These are phyloP conservation scores for Actinia equina DNA, from an alignment of 64 coral and sea anemone species.

Conservation along the genomic window DNA sequence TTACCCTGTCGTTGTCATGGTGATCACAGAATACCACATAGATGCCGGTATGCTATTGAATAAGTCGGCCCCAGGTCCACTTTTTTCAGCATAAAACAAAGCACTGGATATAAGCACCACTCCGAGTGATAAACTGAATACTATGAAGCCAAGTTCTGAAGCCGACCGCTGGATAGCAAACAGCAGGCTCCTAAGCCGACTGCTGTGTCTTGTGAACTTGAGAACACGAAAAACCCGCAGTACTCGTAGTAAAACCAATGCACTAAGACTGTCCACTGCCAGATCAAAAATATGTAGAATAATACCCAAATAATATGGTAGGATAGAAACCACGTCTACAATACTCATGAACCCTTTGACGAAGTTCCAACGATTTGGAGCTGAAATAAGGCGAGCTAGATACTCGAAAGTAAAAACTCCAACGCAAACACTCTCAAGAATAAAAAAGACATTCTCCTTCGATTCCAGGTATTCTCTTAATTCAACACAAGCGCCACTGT, in stretches of 20 bases:
- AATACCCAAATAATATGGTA: slow-evolving; percentile 71
- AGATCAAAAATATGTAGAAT: slow-evolving; percentile 38
- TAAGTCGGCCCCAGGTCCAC: slow-evolving; percentile 5
- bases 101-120: slow-evolving; percentile 83
- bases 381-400: slow-evolving; percentile 49
- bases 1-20: slow-evolving; percentile 96
- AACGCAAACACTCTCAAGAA: slow-evolving; percentile 68
- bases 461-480: slow-evolving; percentile 31
- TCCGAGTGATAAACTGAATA: slow-evolving; percentile 87
- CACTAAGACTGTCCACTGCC: slow-evolving; percentile 62
- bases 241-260: slow-evolving; percentile 73
- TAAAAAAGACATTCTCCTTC: slow-evolving; percentile 46
- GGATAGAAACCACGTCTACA: slow-evolving; percentile 73
- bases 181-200: slow-evolving; percentile 72
- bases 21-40: slow-evolving; percentile 92
- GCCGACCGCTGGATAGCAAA: slow-evolving; percentile 88
- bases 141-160: slow-evolving; percentile 85
- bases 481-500: slow-evolving; percentile 34
- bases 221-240: slow-evolving; percentile 84
- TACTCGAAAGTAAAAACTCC: slow-evolving; percentile 78
- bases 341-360: slow-evolving; percentile 80
- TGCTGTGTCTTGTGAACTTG: slow-evolving; percentile 84
- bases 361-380: slow-evolving; percentile 54
- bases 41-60: slow-evolving; percentile 90
- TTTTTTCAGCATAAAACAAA: slow-evolving; percentile 63